phyloP scores from a whole-genome alignment of 53 echinoderm and acorn worm genomes.

The Paelopatides confundens region DNA sequence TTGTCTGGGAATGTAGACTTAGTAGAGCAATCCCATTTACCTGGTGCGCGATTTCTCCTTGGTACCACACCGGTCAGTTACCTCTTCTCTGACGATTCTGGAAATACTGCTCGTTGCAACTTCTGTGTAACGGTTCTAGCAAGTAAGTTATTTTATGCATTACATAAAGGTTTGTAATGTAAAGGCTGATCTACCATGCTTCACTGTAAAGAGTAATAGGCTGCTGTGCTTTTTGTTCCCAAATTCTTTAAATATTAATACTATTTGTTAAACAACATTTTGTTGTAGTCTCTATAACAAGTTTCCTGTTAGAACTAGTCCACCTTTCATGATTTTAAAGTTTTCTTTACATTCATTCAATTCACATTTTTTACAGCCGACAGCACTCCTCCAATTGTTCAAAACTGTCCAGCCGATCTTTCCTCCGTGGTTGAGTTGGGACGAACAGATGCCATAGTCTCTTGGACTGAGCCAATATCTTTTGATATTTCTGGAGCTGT shows the following conservation, averaged over 20 bases:
- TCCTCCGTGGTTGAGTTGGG: background rate
- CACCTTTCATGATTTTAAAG: too few species aligned
- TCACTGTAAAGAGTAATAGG: too few species aligned
- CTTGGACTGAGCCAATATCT: constrained; percentile 32
- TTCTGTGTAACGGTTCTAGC: constrained; percentile 50
- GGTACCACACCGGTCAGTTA: constrained; percentile 48
- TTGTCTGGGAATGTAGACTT: constrained; percentile 46
- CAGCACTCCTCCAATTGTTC: constrained; percentile 43
- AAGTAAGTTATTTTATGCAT: too few species aligned
- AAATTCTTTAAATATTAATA: too few species aligned
- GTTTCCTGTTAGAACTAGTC: too few species aligned
- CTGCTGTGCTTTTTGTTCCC: too few species aligned
- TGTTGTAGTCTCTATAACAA: too few species aligned
- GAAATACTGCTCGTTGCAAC: constrained; percentile 49
- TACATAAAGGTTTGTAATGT: too few species aligned
- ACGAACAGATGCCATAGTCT: background rate
- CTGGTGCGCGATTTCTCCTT: constrained; percentile 15
- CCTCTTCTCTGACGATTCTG: constrained; percentile 60
- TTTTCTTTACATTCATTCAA: too few species aligned
- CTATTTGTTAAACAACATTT: too few species aligned
- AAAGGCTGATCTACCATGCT: too few species aligned
- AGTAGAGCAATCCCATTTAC: constrained; percentile 28
- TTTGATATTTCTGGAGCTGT: background rate
- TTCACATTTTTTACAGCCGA: constrained; percentile 19
- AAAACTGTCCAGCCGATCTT: constrained; percentile 2